Evolutionary conservation across 2,888 invertebrate genomes (phyloP).

Genomic region (Caenorhabditis angaria): DNA sequence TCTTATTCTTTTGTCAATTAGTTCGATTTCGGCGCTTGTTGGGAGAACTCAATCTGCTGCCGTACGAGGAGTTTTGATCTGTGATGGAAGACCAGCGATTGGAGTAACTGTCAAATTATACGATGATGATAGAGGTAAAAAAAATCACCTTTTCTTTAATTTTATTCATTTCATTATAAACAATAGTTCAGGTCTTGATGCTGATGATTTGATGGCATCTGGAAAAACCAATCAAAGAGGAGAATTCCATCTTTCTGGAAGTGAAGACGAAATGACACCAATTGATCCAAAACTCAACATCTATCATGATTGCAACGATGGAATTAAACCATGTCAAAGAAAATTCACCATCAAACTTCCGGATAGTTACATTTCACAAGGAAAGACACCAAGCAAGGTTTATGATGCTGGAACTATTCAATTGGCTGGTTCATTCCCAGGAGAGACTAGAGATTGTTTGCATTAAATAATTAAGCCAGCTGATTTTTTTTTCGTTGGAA

Average conservation of each 20-base stretch:
- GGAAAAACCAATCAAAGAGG: conserved; percentile 49
- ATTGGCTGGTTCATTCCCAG: conserved; percentile 55
- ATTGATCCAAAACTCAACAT: conserved; percentile 71
- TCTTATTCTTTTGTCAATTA: neutral
- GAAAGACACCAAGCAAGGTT: conserved; percentile 45
- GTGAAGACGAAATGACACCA: conserved; percentile 65
- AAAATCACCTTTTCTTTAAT: too few species aligned
- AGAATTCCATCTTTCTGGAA: conserved; percentile 50
- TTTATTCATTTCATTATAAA: too few species aligned
- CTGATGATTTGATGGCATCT: conserved; percentile 54
- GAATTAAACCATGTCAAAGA: conserved; percentile 61
- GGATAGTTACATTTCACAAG: conserved; percentile 59
- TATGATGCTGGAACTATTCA: conserved; percentile 57
- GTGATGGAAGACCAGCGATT: neutral
- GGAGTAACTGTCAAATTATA: conserved; percentile 50
- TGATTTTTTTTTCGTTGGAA: neutral
- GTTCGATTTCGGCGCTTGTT: neutral
- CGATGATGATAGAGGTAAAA: conserved; percentile 54
- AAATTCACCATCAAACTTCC: conserved; percentile 66
- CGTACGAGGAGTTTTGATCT: neutral
- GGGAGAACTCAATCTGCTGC: neutral
- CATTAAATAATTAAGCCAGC: conserved; percentile 35
- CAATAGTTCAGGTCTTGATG: conserved; percentile 41
- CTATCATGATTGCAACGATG: conserved; percentile 71
- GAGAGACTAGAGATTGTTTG: conserved; percentile 53